Base-by-base conservation (phyloP, 1,140 invertebrate genomes). In the Charaxes varanes region DNA sequence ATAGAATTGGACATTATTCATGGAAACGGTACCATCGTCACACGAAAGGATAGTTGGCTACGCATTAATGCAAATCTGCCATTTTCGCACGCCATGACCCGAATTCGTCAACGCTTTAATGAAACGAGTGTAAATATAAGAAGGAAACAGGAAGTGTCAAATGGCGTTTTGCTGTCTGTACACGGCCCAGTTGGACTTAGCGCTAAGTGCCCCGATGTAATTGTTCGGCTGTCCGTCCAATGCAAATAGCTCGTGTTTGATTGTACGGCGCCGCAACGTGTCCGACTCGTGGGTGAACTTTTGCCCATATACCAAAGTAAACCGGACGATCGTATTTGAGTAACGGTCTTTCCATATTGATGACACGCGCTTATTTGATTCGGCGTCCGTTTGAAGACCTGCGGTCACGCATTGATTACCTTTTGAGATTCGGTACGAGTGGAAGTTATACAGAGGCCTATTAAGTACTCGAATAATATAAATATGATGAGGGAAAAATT, bases 101-200 rank as follows among this genome's bases (percentile, higher is more conserved):
- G 44, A 61, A 59, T 62, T 53, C 37, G 55, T 52, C 54, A n/a
- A n/a, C 50, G 57, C 55, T 57, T 52, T 62, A 68, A 68, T 67
- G 58, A 58, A 41, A 38, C 49, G 52, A 43, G 42, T 57, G 55
- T 58, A 66, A 72, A 71, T 62, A 63, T 65, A 66, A 59, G 50
- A 66, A 61, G 66, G 73, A 79, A 77, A 78, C 73, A 71, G 78
- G 76, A 82, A 82, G 71, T 72, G 64, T 77, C 66, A 78, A 80
- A 82, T 80, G 71, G 78, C 55, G 61, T 82, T 82, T 74, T 63
- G 67, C 62, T 82, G 76, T 79, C 64, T 43, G 44, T 56, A 59
- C 65, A 70, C 66, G 70, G 65, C 59, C 67, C 69, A 76, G 68
- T 77, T 77, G 57, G 45, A 36, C 51, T 52, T 57, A 56, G 51